These are phyloP conservation scores for Acanthochromis polyacanthus DNA, from an alignment of 2,113 vertebrate species.

Conservation along the genomic window DNA sequence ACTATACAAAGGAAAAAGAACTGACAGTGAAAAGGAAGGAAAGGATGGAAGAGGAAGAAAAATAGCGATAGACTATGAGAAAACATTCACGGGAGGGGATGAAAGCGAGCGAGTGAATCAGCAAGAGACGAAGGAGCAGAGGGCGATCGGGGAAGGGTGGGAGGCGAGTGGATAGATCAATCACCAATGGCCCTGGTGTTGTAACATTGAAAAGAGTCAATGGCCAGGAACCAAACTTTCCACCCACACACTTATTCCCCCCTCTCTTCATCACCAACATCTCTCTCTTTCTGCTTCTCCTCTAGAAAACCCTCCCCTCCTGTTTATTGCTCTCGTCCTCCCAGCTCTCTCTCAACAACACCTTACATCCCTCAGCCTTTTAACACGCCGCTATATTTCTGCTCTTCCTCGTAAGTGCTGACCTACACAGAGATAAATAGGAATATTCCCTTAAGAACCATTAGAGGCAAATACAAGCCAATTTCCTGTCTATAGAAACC, in stretches of 20 bases:
- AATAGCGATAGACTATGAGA: constrained; percentile 20
- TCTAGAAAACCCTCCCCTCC: background rate
- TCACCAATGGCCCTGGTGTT: constrained; percentile 57
- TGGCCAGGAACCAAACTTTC: constrained; percentile 70
- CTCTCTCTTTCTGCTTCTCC: constrained; percentile 17
- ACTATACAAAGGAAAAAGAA: background rate
- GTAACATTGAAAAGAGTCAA: constrained; percentile 65
- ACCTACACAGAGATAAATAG: constrained; percentile 66
- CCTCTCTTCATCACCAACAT: constrained; percentile 39
- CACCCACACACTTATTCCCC: constrained; percentile 52
- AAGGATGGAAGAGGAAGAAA: background rate
- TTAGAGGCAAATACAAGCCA: constrained; percentile 68
- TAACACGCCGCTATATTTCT: constrained; percentile 46
- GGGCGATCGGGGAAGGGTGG: constrained; percentile 37
- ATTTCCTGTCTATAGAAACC: constrained; percentile 53
- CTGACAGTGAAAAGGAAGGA: background rate
- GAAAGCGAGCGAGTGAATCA: constrained; percentile 38
- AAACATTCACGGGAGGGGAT: constrained; percentile 29
- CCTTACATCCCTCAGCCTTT: constrained; percentile 49
- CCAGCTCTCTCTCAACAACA: constrained; percentile 33
- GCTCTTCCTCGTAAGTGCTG: constrained; percentile 60
- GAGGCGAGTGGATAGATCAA: constrained; percentile 59
- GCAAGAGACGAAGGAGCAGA: constrained; percentile 41
- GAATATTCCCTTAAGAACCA: constrained; percentile 67
- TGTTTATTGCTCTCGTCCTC: constrained; percentile 25